Evolutionary conservation across 92 coral and sea anemone genomes (phyloP).

Genomic region (Porites cylindrica): DNA sequence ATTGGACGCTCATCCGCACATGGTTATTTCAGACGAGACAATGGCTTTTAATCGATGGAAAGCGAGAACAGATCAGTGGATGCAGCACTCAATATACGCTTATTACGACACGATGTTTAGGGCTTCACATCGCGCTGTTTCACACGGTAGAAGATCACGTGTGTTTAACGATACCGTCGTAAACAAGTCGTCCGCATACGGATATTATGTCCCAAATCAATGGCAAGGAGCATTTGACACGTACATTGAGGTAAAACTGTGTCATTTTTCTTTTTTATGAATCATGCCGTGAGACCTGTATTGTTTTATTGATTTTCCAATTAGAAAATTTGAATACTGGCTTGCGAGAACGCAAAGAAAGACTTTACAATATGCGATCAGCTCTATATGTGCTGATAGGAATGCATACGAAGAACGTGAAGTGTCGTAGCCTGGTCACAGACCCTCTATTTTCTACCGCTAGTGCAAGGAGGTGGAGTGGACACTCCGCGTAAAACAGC

Average conservation of each 20-base stretch:
- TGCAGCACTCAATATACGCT: not conserved
- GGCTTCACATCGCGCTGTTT: constrained; percentile 3
- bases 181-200: constrained; percentile 3
- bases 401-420: too few relatives aligned
- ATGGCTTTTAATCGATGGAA: constrained; percentile 21
- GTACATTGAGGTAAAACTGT: constrained; percentile 22
- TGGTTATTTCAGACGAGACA: constrained; percentile 29
- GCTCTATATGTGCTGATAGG: too few relatives aligned
- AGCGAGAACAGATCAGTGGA: not conserved
- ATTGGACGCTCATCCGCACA: constrained; percentile 47
- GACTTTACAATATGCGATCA: too few relatives aligned
- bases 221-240: constrained; percentile 36
- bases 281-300: too few relatives aligned
- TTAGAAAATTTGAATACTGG: too few relatives aligned
- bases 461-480: too few relatives aligned
- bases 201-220: not conserved
- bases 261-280: too few relatives aligned
- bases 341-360: too few relatives aligned
- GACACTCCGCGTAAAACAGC: too few relatives aligned
- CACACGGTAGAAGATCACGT: not conserved
- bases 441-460: too few relatives aligned
- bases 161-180: not conserved
- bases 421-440: too few relatives aligned
- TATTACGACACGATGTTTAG: constrained; percentile 8
- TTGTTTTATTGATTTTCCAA: too few relatives aligned